Conservation (phyloP, 2,113 vertebrate species). For the Epinephelus lanceolatus region DNA sequence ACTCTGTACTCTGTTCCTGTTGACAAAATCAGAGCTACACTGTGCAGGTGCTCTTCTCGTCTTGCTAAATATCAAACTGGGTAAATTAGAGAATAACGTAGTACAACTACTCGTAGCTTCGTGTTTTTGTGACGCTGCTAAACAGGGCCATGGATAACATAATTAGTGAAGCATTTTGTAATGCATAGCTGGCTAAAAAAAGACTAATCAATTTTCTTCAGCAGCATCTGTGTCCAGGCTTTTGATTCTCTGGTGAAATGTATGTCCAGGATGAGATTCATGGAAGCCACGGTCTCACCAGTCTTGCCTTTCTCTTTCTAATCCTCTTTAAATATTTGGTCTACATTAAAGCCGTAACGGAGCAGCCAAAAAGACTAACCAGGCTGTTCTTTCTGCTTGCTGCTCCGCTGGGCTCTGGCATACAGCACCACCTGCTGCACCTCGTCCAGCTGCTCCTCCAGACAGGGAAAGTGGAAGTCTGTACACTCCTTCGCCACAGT, state of each 20-base stretch:
- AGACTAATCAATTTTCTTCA: neutral
- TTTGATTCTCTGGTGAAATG: neutral
- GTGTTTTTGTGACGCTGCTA: neutral
- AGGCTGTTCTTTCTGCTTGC: slow-evolving; percentile 87
- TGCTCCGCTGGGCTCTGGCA: slow-evolving; percentile 91
- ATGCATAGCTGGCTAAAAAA: neutral
- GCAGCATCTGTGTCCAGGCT: neutral
- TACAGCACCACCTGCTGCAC: slow-evolving; percentile 97
- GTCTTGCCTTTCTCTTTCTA: neutral
- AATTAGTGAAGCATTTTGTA: slow-evolving; percentile 4
- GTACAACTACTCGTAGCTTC: neutral
- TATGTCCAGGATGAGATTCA: neutral
- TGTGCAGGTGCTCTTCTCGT: neutral
- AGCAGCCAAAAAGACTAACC: slow-evolving; percentile 79
- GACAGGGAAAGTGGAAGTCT: slow-evolving; percentile 93
- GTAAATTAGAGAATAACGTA: neutral
- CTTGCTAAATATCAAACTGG: neutral
- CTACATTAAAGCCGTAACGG: neutral
- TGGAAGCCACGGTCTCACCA: neutral
- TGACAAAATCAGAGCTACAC: too few species aligned
- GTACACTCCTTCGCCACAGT: slow-evolving; percentile 97
- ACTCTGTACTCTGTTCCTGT: neutral
- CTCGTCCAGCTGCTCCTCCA: slow-evolving; percentile 94
- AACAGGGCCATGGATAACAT: slow-evolving; percentile 10
- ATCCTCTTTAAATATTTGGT: neutral